Percentiles rank a stretch among this genome's conserved stretches.
These are phyloP conservation scores for Brassicogethes aeneus DNA, from an alignment of 2,888 invertebrate species.

Conservation along the genomic window DNA sequence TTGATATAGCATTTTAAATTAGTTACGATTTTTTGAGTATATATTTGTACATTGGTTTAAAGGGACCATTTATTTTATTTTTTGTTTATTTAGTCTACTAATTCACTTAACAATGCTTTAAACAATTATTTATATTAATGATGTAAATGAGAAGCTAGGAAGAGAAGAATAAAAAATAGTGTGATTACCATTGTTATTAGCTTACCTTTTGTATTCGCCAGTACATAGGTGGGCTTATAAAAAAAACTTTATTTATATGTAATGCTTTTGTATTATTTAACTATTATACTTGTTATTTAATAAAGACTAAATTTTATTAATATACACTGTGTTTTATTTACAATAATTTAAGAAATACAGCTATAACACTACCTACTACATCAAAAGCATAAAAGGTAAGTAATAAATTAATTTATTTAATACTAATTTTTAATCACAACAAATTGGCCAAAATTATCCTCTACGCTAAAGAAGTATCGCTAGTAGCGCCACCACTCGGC, in stretches of 20 bases:
- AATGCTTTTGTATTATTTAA: constrained; percentile 40
- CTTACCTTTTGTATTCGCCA: constrained; percentile 36
- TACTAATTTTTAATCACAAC: too few species aligned
- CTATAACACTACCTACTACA: too few species aligned
- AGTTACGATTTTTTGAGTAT: constrained; percentile 21
- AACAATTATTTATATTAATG: constrained; percentile 3
- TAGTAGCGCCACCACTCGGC: too few species aligned
- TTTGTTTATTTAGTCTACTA: constrained; percentile 30
- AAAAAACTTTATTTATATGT: constrained; percentile 26
- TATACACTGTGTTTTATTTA: constrained; percentile 6
- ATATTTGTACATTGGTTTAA: constrained; percentile 29
- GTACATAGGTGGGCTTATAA: constrained; percentile 29
- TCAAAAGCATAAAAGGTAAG: too few species aligned
- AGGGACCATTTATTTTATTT: constrained; percentile 35
- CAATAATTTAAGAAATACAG: too few species aligned
- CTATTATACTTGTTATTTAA: constrained; percentile 39
- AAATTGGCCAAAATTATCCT: too few species aligned
- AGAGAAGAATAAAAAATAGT: constrained; percentile 19
- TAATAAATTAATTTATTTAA: too few species aligned
- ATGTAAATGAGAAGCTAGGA: background rate
- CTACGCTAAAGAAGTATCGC: too few species aligned
- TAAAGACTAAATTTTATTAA: constrained; percentile 42
- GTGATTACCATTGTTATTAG: constrained; percentile 32
- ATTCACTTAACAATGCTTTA: constrained; percentile 28
- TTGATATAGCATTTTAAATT: constrained; percentile 17